Evolutionary conservation across 2,888 invertebrate species (phyloP), one percentile per base, ranked within the genome.

Genomic region (Dicranocentrus wangi): DNA sequence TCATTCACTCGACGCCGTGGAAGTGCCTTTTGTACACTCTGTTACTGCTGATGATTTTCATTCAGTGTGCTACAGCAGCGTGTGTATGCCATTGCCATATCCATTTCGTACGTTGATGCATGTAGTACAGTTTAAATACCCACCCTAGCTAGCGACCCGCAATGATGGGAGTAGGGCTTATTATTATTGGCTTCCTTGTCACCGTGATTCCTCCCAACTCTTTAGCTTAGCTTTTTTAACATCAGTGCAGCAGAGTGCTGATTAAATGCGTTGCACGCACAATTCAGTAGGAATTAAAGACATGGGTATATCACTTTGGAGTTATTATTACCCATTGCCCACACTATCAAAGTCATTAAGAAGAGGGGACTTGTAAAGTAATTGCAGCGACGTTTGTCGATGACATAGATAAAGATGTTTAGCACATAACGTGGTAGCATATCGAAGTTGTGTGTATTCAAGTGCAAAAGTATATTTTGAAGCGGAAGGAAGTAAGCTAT

Each of bases 401-500:
- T 60, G 60, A 15, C 13, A 60, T 13, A 60, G 60, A 23, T 5
- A 60, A 53, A 23, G 19, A 47, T 47, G n/a, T n/a, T 15, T 13
- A 15, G n/a, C n/a, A n/a, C n/a, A n/a, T n/a, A n/a, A n/a, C n/a
- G n/a, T n/a, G n/a, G 17, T 8, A 47, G 47, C 8, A 39, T 39
- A 39, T 39, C 39, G 8, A 2, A 55, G 15, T 21, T 55, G 7
- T 47, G 15, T 28, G 25, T 42, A 13, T 23, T 42, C n/a, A n/a
- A n/a, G n/a, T 58, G 61, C 5, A 51, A 53, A 53, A 53, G 23
- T 42, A 23, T 28, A 17, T 55, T 42, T 23, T 39, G 17, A 71
- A 47, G 28, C 55, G 79, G 79, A 79, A 79, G 79, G 79, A 79
- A 79, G 55, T 60, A 53, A 51, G 71, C 66, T 39, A 72, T 79